These are phyloP conservation scores for Rhinoderma darwinii DNA, from an alignment of 2,113 vertebrate genomes.

Conservation along the genomic window DNA sequence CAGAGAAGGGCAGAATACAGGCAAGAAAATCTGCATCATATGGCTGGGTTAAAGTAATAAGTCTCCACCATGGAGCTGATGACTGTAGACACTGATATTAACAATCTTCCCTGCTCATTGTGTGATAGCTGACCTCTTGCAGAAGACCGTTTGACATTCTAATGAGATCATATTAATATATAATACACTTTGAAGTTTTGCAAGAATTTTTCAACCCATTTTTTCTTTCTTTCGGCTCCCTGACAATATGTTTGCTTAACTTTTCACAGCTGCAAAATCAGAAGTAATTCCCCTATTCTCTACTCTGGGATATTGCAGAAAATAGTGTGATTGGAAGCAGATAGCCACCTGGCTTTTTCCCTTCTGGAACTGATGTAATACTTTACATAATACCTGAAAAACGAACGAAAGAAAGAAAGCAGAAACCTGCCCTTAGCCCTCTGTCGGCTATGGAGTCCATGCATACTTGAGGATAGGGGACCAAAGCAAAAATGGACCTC, in stretches of 20 bases:
- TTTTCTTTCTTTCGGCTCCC: background rate
- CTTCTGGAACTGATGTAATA: slow-evolving; percentile 17
- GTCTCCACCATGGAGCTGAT: background rate
- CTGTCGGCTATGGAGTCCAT: background rate
- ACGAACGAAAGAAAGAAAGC: background rate
- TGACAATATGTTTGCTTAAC: slow-evolving; percentile 17
- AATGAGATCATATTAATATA: slow-evolving; percentile 39
- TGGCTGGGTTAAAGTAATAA: background rate
- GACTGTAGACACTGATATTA: background rate
- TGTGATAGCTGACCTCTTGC: background rate
- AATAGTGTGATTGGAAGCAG: slow-evolving; percentile 29
- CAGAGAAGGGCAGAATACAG: background rate
- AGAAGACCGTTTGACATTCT: background rate
- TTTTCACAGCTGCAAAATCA: slow-evolving; percentile 43
- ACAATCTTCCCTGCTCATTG: background rate
- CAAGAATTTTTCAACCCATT: background rate
- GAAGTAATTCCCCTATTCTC: slow-evolving; percentile 32
- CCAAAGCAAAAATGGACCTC: background rate
- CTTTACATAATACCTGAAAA: slow-evolving; percentile 12
- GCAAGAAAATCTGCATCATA: background rate
- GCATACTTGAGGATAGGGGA: background rate
- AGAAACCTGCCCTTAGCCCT: background rate
- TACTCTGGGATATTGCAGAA: background rate
- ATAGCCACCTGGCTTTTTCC: background rate
- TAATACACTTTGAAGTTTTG: slow-evolving; percentile 18